Conservation (phyloP, 2,113 vertebrate genomes). For the Damaliscus lunatus region DNA sequence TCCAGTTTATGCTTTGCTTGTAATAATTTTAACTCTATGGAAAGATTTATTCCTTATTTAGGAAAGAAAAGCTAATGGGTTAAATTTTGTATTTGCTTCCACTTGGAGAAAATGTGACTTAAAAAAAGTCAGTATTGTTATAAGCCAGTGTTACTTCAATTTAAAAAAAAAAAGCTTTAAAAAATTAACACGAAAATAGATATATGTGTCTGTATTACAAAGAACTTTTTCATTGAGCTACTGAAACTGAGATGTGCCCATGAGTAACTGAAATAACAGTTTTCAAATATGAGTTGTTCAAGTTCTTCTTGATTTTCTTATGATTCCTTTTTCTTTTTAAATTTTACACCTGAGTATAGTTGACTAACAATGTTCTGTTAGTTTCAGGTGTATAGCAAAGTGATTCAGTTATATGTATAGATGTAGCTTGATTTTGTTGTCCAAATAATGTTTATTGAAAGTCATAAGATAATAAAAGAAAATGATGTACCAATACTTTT, state of each 20-base stretch:
- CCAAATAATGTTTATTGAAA: not conserved
- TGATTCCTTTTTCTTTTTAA: not conserved
- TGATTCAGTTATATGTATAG: not conserved
- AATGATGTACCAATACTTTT: not conserved
- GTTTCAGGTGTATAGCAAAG: not conserved
- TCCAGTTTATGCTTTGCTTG: not conserved
- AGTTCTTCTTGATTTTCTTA: not conserved
- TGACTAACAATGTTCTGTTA: not conserved
- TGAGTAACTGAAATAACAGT: not conserved
- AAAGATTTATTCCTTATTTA: not conserved
- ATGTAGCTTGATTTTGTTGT: not conserved
- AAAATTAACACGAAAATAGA: not conserved
- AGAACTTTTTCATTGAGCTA: not conserved
- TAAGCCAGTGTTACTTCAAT: not conserved
- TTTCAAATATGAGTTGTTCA: not conserved
- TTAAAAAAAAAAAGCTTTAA: not conserved
- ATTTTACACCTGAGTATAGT: not conserved
- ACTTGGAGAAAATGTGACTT: not conserved
- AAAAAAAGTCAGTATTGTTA: not conserved
- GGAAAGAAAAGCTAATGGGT: not conserved
- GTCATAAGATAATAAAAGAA: not conserved
- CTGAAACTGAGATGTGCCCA: not conserved
- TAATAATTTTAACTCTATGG: not conserved
- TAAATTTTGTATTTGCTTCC: slow-evolving; percentile 31
- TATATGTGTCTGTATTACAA: not conserved